Evolutionary conservation across 2,797 vertebrate genomes (phyloP).

Genomic region (Peromyscus aztecus): DNA sequence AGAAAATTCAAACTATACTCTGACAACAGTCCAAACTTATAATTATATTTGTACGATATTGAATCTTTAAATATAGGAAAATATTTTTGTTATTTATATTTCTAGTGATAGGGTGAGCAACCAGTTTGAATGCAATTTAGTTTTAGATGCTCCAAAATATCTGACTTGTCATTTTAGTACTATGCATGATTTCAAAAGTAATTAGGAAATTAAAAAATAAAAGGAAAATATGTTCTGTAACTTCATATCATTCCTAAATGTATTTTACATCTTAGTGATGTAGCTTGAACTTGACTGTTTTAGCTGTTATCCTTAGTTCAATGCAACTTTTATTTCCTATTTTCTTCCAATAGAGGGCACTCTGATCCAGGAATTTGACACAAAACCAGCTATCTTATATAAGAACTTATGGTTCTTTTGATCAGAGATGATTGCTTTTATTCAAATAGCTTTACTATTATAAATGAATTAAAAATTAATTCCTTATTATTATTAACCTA

Average conservation of each 20-base stretch:
- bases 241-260: slow-evolving; percentile 38
- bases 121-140: slow-evolving; percentile 60
- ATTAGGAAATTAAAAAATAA: slow-evolving; percentile 37
- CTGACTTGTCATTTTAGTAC: slow-evolving; percentile 13
- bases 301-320: neutral
- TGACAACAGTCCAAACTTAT: neutral
- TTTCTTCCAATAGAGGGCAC: slow-evolving; percentile 90
- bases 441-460: slow-evolving; percentile 66
- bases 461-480: slow-evolving; percentile 69
- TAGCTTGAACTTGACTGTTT: slow-evolving; percentile 28
- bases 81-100: slow-evolving; percentile 24
- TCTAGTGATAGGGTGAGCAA: neutral
- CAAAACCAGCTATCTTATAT: slow-evolving; percentile 85
- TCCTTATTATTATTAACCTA: slow-evolving; percentile 44
- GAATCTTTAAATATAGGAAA: slow-evolving; percentile 29
- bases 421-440: slow-evolving; percentile 62
- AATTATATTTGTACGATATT: slow-evolving; percentile 11
- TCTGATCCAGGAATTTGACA: slow-evolving; percentile 88
- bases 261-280: slow-evolving; percentile 56
- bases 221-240: neutral
- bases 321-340: slow-evolving; percentile 62
- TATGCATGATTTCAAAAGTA: slow-evolving; percentile 35
- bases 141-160: neutral
- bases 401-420: slow-evolving; percentile 78
- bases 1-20: neutral